phyloP scores from a whole-genome alignment of 2,113 vertebrate genomes.

The Hymenochirus boettgeri region DNA sequence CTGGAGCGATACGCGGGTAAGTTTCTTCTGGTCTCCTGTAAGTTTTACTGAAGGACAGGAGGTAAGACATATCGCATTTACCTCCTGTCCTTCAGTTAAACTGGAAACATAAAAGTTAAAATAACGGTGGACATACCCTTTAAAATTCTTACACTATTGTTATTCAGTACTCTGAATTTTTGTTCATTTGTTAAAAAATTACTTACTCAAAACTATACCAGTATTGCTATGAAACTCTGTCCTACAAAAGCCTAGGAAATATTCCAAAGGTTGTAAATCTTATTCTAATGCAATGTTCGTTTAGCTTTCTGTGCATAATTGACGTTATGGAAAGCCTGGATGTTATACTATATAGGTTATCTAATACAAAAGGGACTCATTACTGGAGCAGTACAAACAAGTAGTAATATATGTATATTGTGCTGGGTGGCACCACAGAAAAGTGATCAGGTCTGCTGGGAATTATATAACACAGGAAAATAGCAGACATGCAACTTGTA shows the following conservation, averaged over 20 bases:
- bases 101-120: too few species aligned
- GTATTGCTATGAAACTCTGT: not conserved
- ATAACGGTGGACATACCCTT: too few species aligned
- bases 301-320: slow-evolving; percentile 71
- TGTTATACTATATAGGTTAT: slow-evolving; percentile 68
- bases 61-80: too few species aligned
- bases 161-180: too few species aligned
- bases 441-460: slow-evolving; percentile 67
- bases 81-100: too few species aligned
- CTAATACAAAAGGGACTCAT: slow-evolving; percentile 78
- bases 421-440: slow-evolving; percentile 70
- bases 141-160: too few species aligned
- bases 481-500: slow-evolving; percentile 78
- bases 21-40: too few species aligned
- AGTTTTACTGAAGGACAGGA: too few species aligned
- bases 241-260: slow-evolving; percentile 56
- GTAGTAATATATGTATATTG: slow-evolving; percentile 75
- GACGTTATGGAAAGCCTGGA: slow-evolving; percentile 63
- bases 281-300: slow-evolving; percentile 68
- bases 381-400: slow-evolving; percentile 70
- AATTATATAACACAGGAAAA: slow-evolving; percentile 75
- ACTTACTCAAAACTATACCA: not conserved
- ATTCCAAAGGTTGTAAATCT: slow-evolving; percentile 64
- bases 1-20: too few species aligned
- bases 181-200: not conserved